Percentiles rank a stretch among this genome's conserved stretches.
phyloP scores from a whole-genome alignment of 2,888 invertebrate species.

The Lepidonotus clava region DNA sequence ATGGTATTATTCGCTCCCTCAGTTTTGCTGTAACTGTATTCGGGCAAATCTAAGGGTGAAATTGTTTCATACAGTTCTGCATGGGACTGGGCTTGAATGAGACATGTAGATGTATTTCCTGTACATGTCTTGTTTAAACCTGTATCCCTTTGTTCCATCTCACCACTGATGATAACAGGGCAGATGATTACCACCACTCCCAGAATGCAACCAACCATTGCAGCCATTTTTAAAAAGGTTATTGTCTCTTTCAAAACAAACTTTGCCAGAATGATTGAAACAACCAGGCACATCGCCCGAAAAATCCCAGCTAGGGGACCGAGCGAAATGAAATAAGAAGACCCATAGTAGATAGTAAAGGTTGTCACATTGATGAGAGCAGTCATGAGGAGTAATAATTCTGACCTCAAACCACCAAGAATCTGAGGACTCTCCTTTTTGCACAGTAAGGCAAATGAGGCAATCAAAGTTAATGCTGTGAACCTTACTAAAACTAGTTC shows the following conservation, averaged over 20 bases:
- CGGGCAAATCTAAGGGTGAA: too few relatives aligned
- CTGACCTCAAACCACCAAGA: neutral
- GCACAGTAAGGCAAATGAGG: neutral
- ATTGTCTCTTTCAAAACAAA: neutral
- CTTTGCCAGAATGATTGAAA: neutral
- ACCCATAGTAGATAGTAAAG: constrained; percentile 17
- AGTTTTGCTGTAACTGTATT: too few relatives aligned
- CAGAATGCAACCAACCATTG: neutral
- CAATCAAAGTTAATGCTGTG: neutral
- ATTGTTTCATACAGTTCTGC: too few relatives aligned
- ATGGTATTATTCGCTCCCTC: too few relatives aligned
- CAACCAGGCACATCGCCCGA: neutral
- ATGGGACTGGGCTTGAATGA: too few relatives aligned
- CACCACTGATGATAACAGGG: neutral
- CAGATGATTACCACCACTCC: neutral
- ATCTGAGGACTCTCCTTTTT: neutral
- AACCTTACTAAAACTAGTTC: constrained; percentile 17
- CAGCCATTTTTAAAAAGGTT: neutral
- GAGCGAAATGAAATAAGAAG: constrained; percentile 23
- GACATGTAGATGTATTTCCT: too few relatives aligned
- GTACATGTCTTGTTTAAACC: too few relatives aligned
- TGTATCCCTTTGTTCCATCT: too few relatives aligned
- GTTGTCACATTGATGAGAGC: constrained; percentile 16
- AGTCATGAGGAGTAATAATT: neutral
- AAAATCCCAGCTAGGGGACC: constrained; percentile 1